Conservation (phyloP, 2,888 invertebrate genomes). For the Nephrotoma guestfalica region DNA sequence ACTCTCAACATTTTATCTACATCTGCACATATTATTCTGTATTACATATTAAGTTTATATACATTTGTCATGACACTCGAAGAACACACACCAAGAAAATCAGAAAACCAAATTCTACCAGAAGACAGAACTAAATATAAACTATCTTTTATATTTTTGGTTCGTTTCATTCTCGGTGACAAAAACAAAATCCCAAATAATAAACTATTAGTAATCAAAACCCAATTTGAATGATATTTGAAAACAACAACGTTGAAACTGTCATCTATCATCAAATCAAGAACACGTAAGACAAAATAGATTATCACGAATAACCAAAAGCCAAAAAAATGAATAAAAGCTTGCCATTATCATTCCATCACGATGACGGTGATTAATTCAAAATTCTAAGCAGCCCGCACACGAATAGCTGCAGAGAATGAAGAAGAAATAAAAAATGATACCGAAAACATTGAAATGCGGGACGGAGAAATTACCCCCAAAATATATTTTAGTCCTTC, state of each 20-base stretch:
- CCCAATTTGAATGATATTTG: not conserved
- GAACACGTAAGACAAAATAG: not conserved
- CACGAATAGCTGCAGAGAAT: not conserved
- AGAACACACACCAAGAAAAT: not conserved
- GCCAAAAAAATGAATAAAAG: not conserved
- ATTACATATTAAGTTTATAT: not conserved
- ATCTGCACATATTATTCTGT: not conserved
- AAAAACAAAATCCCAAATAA: not conserved
- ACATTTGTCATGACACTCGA: not conserved
- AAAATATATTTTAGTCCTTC: not conserved
- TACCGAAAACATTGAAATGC: not conserved
- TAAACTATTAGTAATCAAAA: not conserved
- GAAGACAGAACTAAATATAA: not conserved
- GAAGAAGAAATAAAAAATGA: not conserved
- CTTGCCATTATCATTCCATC: not conserved
- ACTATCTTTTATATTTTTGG: not conserved
- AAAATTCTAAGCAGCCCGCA: not conserved
- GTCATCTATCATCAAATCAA: not conserved
- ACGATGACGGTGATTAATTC: not conserved
- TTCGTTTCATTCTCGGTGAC: not conserved
- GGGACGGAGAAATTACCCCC: not conserved
- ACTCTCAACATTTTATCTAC: not conserved
- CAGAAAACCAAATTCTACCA: no score
- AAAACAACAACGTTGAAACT: not conserved
- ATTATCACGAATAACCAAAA: not conserved